Base-by-base conservation (phyloP, 1,140 invertebrate species). In the Lineus longissimus region DNA sequence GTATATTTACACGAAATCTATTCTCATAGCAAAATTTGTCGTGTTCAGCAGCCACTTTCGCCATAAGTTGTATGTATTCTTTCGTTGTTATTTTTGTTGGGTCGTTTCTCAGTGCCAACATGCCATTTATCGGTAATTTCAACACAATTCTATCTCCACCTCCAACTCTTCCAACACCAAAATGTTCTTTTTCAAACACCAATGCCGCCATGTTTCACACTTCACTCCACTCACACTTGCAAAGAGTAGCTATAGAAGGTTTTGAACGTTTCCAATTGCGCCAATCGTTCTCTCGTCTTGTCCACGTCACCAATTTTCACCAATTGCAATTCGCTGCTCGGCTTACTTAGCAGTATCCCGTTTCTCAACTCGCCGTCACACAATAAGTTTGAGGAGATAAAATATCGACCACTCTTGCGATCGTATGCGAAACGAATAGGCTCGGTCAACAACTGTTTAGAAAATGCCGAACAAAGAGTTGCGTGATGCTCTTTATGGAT, bases 401-500 rank as follows among this genome's bases (percentile, higher is more conserved):
- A 51, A n/a, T 51, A 51, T n/a, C 47, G 6, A 27, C n/a, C 47
- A n/a, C 47, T 51, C 47, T 51, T 51, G 47, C 47, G 47, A 27
- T 51, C 47, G 47, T 51, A 51, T 19, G 6, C 47, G 47, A 51
- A 51, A 7, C 47, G 47, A n/a, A 51, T 51, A n/a, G 47, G 47
- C n/a, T 51, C 47, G 6, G 47, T 51, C 47, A 51, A 51, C 47
- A 51, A n/a, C 47, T 51, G 47, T n/a, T 51, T 51, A 7, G 47
- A 51, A 51, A 51, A 51, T 51, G 47, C 47, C n/a, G 47, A 51
- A 51, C 47, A 51, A 6, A 51, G 25, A n/a, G 47, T 23, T 4
- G 6, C n/a, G n/a, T 51, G 47, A 51, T 51, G 47, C 47, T 51
- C 47, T n/a, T 51, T 51, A 51, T 51, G 47, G 47, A 51, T 51